phyloP scores from a whole-genome alignment of 2,797 vertebrate genomes.

The Danionella dracula region DNA sequence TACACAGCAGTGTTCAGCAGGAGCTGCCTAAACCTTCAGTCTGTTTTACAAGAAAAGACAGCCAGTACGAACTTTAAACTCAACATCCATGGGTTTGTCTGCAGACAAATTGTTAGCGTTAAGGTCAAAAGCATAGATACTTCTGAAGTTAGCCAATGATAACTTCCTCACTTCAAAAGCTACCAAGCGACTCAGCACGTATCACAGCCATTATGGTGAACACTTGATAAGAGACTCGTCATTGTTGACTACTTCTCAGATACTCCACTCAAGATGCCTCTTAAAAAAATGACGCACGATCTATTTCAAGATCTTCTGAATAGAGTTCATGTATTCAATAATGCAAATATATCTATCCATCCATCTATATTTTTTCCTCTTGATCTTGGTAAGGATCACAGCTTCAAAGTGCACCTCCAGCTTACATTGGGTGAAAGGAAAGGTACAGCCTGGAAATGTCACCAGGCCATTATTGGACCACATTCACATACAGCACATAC shows the following conservation, averaged over 20 bases:
- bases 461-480: too few species aligned
- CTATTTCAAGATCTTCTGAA: background rate
- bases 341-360: too few species aligned
- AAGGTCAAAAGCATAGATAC: too few species aligned
- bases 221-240: background rate
- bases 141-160: background rate
- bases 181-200: background rate
- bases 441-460: too few species aligned
- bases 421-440: too few species aligned
- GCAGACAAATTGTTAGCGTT: background rate
- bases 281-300: background rate
- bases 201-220: background rate
- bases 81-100: conserved; percentile 23
- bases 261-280: background rate
- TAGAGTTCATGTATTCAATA: too few species aligned
- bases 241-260: background rate
- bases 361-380: too few species aligned
- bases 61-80: conserved; percentile 61
- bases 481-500: too few species aligned
- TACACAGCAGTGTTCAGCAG: conserved; percentile 60
- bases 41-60: conserved; percentile 57
- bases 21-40: conserved; percentile 56
- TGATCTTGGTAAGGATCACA: too few species aligned
- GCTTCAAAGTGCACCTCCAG: too few species aligned
- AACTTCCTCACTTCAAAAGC: background rate